Evolutionary conservation across 2,888 invertebrate species (phyloP).

Genomic region (Cataglyphis albicans): DNA sequence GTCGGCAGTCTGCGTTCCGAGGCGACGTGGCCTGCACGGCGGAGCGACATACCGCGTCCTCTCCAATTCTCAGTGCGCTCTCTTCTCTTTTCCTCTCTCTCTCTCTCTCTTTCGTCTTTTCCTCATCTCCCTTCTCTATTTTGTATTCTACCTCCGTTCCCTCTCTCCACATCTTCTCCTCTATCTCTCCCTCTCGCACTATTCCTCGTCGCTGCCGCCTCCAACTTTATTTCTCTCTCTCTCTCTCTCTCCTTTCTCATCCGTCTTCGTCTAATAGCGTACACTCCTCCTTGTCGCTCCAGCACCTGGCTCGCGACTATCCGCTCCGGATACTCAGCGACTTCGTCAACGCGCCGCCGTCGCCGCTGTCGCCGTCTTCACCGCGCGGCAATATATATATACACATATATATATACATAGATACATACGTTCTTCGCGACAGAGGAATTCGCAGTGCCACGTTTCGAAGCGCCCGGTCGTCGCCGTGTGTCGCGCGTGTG

Average conservation of each 20-base stretch:
- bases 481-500: constrained; percentile 37
- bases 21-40: constrained; percentile 82
- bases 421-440: constrained; percentile 4
- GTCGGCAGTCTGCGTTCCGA: constrained; percentile 81
- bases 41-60: constrained; percentile 80
- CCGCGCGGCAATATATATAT: constrained; percentile 44
- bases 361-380: constrained; percentile 36
- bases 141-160: neutral
- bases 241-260: constrained; percentile 19
- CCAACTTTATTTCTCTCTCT: constrained; percentile 37
- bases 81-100: constrained; percentile 41
- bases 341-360: constrained; percentile 35
- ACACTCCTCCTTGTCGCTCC: constrained; percentile 29
- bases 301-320: constrained; percentile 48
- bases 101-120: neutral
- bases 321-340: constrained; percentile 42
- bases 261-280: constrained; percentile 12
- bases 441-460: constrained; percentile 70
- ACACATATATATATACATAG: constrained; percentile 20
- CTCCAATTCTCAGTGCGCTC: constrained; percentile 66
- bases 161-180: constrained; percentile 20
- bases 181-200: constrained; percentile 36
- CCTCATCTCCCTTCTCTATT: neutral
- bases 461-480: constrained; percentile 62
- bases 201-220: constrained; percentile 37